A percentile compares a stretch with the other conserved stretches of the same genome.
These are phyloP conservation scores for Thymelicus sylvestris DNA, from an alignment of 2,888 invertebrate species.

Conservation along the genomic window DNA sequence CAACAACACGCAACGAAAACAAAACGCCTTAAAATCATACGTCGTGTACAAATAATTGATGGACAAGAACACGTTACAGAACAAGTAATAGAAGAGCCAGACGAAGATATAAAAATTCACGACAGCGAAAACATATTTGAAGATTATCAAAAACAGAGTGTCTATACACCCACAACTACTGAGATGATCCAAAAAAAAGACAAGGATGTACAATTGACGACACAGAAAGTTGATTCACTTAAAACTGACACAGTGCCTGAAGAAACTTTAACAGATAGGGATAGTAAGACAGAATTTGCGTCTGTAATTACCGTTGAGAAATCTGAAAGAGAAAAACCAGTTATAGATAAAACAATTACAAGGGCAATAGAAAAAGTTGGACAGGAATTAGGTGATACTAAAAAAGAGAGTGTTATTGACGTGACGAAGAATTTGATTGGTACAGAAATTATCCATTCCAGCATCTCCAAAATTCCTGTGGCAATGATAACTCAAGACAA, in stretches of 20 bases:
- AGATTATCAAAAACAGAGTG: not conserved
- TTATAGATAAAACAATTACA: not conserved
- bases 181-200: not conserved
- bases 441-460: conserved; percentile 28
- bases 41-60: conserved; percentile 89
- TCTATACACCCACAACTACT: not conserved
- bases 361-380: conserved; percentile 13
- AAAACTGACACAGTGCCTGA: too few species aligned
- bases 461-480: conserved; percentile 1
- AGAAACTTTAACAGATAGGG: too few species aligned
- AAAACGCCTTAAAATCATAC: conserved; percentile 85
- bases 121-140: conserved; percentile 6
- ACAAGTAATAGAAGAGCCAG: conserved; percentile 91
- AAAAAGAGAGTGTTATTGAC: conserved; percentile 23
- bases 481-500: not conserved
- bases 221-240: not conserved
- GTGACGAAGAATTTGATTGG: conserved; percentile 29
- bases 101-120: conserved; percentile 51
- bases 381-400: not conserved
- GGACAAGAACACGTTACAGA: conserved; percentile 92
- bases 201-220: not conserved
- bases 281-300: not conserved
- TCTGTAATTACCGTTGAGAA: not conserved
- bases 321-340: not conserved
- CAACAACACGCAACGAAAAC: conserved; percentile 61